These are phyloP conservation scores for Glandiceps talaboti DNA, from an alignment of 53 echinoderm and acorn worm genomes.

Conservation along the genomic window DNA sequence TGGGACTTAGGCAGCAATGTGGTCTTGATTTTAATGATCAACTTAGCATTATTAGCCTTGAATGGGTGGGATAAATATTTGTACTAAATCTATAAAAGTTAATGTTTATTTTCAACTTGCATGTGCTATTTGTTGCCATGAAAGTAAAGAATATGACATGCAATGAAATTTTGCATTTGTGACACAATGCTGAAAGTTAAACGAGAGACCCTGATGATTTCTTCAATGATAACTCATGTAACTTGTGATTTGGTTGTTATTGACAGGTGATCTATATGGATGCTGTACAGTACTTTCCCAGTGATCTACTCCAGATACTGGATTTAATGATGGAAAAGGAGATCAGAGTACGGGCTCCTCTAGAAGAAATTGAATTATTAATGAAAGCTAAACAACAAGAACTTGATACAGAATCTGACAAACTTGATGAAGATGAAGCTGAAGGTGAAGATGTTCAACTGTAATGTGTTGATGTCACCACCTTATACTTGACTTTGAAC, in stretches of 20 bases:
- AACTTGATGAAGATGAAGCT: neutral
- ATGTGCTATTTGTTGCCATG: neutral
- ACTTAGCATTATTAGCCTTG: too few relatives aligned
- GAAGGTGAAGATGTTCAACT: too few relatives aligned
- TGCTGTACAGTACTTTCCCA: constrained; percentile 65
- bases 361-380: constrained; percentile 69
- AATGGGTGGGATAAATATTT: too few relatives aligned
- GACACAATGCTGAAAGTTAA: too few relatives aligned
- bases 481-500: too few relatives aligned
- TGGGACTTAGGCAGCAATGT: too few relatives aligned
- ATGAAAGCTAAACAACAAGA: constrained; percentile 8
- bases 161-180: neutral
- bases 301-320: constrained; percentile 54
- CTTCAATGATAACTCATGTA: too few relatives aligned
- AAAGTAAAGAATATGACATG: neutral
- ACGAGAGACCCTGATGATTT: too few relatives aligned
- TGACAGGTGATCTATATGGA: constrained; percentile 64
- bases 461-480: too few relatives aligned
- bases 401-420: neutral
- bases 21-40: too few relatives aligned
- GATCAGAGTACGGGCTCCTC: constrained; percentile 55
- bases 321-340: constrained; percentile 89
- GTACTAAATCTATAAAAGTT: too few relatives aligned
- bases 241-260: too few relatives aligned
- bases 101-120: neutral